A percentile compares a stretch with the other conserved stretches of the same genome.
Conservation (phyloP, 2,797 vertebrate species). For the Rhodeus uyekii region DNA sequence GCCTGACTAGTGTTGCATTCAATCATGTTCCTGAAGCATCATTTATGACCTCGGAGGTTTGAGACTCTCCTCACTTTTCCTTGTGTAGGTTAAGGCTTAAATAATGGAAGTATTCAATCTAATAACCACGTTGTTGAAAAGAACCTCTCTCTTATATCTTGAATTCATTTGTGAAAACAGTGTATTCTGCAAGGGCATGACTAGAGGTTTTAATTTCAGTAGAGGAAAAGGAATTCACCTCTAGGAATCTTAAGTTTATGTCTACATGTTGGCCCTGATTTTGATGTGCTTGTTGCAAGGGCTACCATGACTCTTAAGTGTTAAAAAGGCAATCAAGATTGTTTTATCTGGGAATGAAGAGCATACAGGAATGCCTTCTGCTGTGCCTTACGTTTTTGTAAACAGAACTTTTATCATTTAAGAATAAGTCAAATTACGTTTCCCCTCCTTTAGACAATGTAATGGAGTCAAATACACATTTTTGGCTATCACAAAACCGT, state of each 20-base stretch:
- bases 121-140: background rate
- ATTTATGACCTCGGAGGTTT: too few relatives aligned
- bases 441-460: background rate
- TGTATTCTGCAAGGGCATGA: background rate
- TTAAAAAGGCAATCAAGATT: slow-evolving; percentile 5
- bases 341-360: slow-evolving; percentile 1
- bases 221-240: slow-evolving; percentile 9
- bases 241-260: slow-evolving; percentile 14
- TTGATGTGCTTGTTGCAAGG: background rate
- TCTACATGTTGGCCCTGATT: background rate
- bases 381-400: slow-evolving; percentile 28
- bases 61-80: slow-evolving; percentile 8
- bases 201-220: background rate
- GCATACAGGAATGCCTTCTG: slow-evolving; percentile 1
- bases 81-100: background rate
- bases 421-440: background rate
- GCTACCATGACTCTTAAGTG: background rate
- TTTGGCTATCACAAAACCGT: background rate
- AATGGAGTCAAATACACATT: background rate
- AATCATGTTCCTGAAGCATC: background rate
- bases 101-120: background rate
- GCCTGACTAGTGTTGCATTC: background rate
- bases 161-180: slow-evolving; percentile 15
- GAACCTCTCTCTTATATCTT: background rate
- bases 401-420: slow-evolving; percentile 10